These are phyloP conservation scores for Pyralis farinalis DNA, from an alignment of 2,888 invertebrate species.

Conservation along the genomic window DNA sequence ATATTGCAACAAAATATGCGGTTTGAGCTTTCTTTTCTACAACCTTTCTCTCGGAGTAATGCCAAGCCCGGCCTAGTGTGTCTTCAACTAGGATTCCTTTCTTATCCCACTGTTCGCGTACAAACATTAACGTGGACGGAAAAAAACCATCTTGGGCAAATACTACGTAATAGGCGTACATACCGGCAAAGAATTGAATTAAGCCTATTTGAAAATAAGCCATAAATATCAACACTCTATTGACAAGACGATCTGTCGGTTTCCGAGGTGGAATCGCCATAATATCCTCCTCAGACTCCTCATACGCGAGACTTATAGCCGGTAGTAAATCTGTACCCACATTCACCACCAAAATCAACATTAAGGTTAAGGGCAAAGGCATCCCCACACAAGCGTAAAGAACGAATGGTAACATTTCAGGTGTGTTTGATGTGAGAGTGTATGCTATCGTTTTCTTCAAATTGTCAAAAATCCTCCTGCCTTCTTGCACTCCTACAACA, in stretches of 20 bases:
- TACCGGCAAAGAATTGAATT: constrained; percentile 90
- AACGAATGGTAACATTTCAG: constrained; percentile 92
- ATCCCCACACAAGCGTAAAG: constrained; percentile 86
- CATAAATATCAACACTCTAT: constrained; percentile 85
- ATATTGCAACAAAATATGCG: constrained; percentile 89
- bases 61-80: constrained; percentile 89
- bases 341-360: constrained; percentile 86
- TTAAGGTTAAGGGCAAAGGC: constrained; percentile 85
- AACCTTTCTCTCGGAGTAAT: constrained; percentile 83
- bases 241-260: constrained; percentile 76
- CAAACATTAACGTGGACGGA: constrained; percentile 83
- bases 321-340: constrained; percentile 90
- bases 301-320: constrained; percentile 89
- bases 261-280: constrained; percentile 84
- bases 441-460: constrained; percentile 93
- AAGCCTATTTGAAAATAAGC: constrained; percentile 93
- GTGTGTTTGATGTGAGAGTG: constrained; percentile 90
- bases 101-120: constrained; percentile 87
- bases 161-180: constrained; percentile 89
- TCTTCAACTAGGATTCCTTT: constrained; percentile 83
- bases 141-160: constrained; percentile 90
- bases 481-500: constrained; percentile 91
- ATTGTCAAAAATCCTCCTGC: constrained; percentile 91
- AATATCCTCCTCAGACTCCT: constrained; percentile 87
- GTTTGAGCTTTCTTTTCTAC: constrained; percentile 89